phyloP scores from a whole-genome alignment of 30 jellyfish, hydroid and myxozoan species.

The Rhopilema esculentum region DNA sequence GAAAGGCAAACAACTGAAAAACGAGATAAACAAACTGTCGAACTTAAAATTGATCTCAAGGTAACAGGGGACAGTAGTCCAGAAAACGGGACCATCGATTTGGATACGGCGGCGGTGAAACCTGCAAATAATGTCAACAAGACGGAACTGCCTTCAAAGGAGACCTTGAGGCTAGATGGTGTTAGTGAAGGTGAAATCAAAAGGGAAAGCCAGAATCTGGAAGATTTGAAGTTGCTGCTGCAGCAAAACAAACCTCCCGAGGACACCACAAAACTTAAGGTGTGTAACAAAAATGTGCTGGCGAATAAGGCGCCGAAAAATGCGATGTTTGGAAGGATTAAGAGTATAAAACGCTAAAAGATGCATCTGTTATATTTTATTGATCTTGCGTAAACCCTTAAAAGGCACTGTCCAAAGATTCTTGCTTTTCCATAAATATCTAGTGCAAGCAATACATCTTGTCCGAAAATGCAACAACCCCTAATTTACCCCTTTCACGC shows the following conservation, averaged over 20 bases:
- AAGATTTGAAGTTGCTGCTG: slow-evolving; percentile 25
- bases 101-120: background rate
- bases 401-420: no score
- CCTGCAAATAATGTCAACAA: background rate
- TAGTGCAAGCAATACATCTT: no score
- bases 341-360: no score
- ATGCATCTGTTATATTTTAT: no score
- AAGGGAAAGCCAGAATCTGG: background rate
- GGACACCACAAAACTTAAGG: slow-evolving; percentile 22
- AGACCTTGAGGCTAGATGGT: slow-evolving; percentile 43
- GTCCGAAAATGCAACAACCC: no score
- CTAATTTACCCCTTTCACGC: no score
- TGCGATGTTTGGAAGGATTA: no score
- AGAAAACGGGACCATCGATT: slow-evolving; percentile 11
- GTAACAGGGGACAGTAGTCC: slow-evolving; percentile 38
- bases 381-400: no score
- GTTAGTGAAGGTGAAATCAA: slow-evolving; percentile 30
- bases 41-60: slow-evolving; percentile 41
- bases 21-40: slow-evolving; percentile 45
- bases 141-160: background rate
- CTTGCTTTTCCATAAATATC: no score
- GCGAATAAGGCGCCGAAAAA: background rate
- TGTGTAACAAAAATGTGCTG: no score
- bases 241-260: slow-evolving; percentile 5
- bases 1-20: background rate